Conservation (phyloP, 2,113 vertebrate species). For the Passerina amoena region DNA sequence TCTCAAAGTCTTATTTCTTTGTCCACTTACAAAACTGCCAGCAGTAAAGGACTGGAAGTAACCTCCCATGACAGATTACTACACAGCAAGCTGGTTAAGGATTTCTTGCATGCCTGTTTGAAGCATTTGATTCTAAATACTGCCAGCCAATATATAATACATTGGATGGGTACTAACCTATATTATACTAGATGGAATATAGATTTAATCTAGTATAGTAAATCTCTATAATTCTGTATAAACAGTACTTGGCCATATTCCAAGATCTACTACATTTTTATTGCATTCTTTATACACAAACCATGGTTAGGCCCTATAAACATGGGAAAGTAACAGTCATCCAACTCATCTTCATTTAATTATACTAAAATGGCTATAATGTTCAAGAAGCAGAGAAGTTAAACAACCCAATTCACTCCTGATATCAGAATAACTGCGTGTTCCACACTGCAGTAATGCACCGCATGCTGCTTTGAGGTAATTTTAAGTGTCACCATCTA, state of each 20-base stretch:
- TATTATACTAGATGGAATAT: background rate
- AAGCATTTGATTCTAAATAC: background rate
- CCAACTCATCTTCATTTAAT: slow-evolving; percentile 25
- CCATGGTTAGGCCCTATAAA: slow-evolving; percentile 13
- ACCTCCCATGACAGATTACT: background rate
- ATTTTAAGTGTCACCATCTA: background rate
- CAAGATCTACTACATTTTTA: slow-evolving; percentile 5
- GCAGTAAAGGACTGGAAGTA: background rate
- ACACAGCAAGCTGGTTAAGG: background rate
- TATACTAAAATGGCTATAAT: slow-evolving; percentile 29
- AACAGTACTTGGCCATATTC: background rate
- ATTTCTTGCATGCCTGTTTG: background rate
- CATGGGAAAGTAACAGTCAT: slow-evolving; percentile 30
- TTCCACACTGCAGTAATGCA: background rate
- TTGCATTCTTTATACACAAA: background rate
- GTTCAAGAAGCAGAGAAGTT: slow-evolving; percentile 15
- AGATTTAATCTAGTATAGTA: background rate
- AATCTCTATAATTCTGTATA: background rate
- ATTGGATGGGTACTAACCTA: background rate
- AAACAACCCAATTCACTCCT: background rate
- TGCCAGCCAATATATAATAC: background rate
- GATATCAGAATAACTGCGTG: background rate
- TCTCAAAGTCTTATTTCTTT: background rate
- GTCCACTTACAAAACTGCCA: background rate
- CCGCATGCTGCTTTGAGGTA: background rate